Evolutionary conservation across 2,888 invertebrate genomes (phyloP).

Genomic region (Cotesia congregata): DNA sequence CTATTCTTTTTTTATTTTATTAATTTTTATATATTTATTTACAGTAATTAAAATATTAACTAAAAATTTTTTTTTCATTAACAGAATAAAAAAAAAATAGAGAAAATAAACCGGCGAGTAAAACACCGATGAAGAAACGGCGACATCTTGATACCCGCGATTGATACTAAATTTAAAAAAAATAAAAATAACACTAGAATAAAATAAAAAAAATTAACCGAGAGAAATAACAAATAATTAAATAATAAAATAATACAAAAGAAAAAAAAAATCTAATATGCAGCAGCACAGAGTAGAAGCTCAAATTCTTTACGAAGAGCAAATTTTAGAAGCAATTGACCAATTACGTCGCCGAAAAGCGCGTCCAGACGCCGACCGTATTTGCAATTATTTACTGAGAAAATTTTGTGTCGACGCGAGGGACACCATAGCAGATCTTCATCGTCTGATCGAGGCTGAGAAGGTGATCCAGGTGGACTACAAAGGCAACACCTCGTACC

Average conservation of each 20-base stretch:
- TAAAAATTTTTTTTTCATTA: neutral
- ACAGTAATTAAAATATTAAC: neutral
- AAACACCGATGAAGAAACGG: slow-evolving; percentile 37
- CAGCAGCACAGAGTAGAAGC: slow-evolving; percentile 68
- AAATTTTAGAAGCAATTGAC: slow-evolving; percentile 88
- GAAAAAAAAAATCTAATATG: slow-evolving; percentile 44
- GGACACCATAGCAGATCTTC: slow-evolving; percentile 81
- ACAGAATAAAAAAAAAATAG: neutral
- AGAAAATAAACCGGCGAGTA: slow-evolving; percentile 15
- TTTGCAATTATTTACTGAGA: slow-evolving; percentile 85
- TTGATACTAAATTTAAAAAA: slow-evolving; percentile 13
- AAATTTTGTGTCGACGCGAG: slow-evolving; percentile 80
- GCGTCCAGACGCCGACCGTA: slow-evolving; percentile 85
- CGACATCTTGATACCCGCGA: slow-evolving; percentile 36
- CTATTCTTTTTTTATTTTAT: neutral
- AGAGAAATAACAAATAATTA: neutral
- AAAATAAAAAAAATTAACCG: slow-evolving; percentile 3
- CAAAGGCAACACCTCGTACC: slow-evolving; percentile 88
- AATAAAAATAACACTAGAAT: slow-evolving; percentile 5
- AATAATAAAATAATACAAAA: slow-evolving; percentile 4
- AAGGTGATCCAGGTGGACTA: slow-evolving; percentile 87
- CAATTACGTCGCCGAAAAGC: slow-evolving; percentile 87
- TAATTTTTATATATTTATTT: neutral
- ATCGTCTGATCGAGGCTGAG: slow-evolving; percentile 81
- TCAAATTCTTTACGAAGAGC: slow-evolving; percentile 79